Evolutionary conservation across 2,888 invertebrate genomes (phyloP), one percentile per base, ranked within the genome.

Genomic region (Drosophila ustulata): DNA sequence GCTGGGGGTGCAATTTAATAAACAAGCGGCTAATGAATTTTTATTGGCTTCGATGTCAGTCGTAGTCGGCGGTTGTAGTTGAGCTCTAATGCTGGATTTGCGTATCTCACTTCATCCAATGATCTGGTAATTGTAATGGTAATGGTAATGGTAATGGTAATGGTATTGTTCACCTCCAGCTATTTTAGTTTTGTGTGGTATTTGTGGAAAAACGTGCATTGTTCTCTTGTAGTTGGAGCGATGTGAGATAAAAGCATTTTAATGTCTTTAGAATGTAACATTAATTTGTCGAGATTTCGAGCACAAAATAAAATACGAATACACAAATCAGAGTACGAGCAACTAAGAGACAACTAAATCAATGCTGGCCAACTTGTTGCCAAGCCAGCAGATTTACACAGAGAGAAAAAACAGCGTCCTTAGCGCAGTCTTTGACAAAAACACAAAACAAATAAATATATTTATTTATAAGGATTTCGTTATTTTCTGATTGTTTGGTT

Each of bases 261-360:
- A 88, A 88, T 88, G 88, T 82, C 72, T 82, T 88, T 88, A 82
- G 88, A 88, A 85, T 71, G 86, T 64, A 51, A 50, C 50, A 64
- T 66, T 70, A 69, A 69, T 37, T 68, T 71, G 45, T 25, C 32
- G 18, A 11, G 23, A 30, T 53, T 53, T 45, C 32, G 32, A 32
- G 28, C 26, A 7, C 6, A 30, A 46, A 18, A 30, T 52, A 26
- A 50, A 46, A 13, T 52, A 18, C 49, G 71, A 69, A 58, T 53
- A 23, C 32, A 37, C 39, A 43, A 6, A 34, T 46, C 23, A 37
- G 43, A 61, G 37, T 30, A 25, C 18, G 37, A n/a, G 7, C 23
- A 59, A 69, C 46, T 26, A 30, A 56, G 26, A 52, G 47, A 57
- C n/a, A 71, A 37, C 39, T 32, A 39, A 75, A 30, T 56, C 47